These are phyloP conservation scores for Lordiphosa andalusiaca DNA, from an alignment of 2,888 invertebrate genomes.

Conservation along the genomic window DNA sequence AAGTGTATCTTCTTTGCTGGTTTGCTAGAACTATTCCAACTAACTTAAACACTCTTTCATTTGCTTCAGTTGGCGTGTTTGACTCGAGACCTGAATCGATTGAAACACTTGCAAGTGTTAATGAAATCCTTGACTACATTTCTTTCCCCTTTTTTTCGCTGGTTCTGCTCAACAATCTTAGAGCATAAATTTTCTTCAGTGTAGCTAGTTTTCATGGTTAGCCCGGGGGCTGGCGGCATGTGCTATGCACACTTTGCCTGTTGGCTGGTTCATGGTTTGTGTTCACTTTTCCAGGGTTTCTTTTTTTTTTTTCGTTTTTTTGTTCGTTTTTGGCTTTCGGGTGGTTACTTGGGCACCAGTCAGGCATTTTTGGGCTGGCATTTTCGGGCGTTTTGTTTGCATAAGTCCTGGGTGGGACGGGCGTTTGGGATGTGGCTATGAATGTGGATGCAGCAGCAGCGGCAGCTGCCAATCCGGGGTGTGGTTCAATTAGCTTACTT, in stretches of 20 bases:
- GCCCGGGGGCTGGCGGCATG: conserved; percentile 31
- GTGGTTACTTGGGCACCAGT: conserved; percentile 6
- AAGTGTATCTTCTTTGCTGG: too few species aligned
- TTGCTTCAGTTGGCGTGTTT: too few species aligned
- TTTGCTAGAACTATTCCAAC: too few species aligned
- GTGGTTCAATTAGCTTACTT: conserved; percentile 40
- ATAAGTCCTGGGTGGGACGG: conserved; percentile 18
- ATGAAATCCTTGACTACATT: too few species aligned
- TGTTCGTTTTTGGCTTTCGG: conserved; percentile 24
- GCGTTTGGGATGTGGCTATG: conserved; percentile 8
- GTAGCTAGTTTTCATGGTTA: conserved; percentile 12
- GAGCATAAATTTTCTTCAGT: conserved; percentile 17
- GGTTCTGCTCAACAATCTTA: too few species aligned
- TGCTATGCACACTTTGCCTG: conserved; percentile 37
- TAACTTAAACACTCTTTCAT: too few species aligned
- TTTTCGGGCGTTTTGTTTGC: conserved; percentile 39
- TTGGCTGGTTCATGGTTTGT: background rate
- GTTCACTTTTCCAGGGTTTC: conserved; percentile 18
- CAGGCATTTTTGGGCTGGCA: conserved; percentile 38
- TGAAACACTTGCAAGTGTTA: too few species aligned
- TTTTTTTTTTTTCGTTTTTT: conserved; percentile 16
- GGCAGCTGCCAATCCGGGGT: conserved; percentile 28
- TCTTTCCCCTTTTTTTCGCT: too few species aligned
- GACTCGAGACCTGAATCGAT: too few species aligned
- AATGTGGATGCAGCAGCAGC: conserved; percentile 8